Conservation (phyloP, 1,140 invertebrate genomes). For the Apis cerana region DNA sequence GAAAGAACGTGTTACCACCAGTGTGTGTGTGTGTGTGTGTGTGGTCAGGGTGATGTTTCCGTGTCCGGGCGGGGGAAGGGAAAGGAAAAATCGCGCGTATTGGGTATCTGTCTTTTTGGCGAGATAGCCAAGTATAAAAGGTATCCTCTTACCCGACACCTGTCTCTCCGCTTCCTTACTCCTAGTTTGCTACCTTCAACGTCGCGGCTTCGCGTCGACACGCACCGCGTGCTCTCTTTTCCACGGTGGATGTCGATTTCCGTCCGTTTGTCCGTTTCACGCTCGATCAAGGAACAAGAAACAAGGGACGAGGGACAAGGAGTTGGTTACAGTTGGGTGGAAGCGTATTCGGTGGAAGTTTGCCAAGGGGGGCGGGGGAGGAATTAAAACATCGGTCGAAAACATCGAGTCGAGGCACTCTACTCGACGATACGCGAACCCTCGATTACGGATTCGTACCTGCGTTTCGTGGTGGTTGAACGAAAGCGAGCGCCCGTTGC, state of each 20-base stretch:
- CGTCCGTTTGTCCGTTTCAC: neutral
- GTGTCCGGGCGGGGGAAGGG: neutral
- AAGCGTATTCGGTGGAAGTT: neutral
- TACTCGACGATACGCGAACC: neutral
- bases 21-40: too few species aligned
- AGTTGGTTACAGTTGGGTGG: too few species aligned
- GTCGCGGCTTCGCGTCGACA: neutral
- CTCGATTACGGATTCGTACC: constrained; percentile 26
- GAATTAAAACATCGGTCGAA: neutral
- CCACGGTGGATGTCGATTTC: neutral
- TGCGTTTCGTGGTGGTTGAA: neutral
- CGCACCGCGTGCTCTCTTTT: too few species aligned
- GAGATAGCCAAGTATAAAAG: neutral
- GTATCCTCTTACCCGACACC: neutral
- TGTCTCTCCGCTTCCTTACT: neutral
- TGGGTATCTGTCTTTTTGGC: neutral
- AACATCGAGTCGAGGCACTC: neutral
- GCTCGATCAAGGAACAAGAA: neutral
- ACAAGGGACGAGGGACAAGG: too few species aligned
- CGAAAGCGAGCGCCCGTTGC: constrained; percentile 39
- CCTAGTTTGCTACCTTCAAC: neutral
- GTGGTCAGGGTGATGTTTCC: constrained; percentile 1
- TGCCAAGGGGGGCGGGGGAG: neutral
- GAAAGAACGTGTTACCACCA: neutral
- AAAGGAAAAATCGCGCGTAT: constrained; percentile 12